Evolutionary conservation across 1,140 invertebrate genomes (phyloP), one percentile per base, ranked within the genome.

Genomic region (Nixonia krombeini): DNA sequence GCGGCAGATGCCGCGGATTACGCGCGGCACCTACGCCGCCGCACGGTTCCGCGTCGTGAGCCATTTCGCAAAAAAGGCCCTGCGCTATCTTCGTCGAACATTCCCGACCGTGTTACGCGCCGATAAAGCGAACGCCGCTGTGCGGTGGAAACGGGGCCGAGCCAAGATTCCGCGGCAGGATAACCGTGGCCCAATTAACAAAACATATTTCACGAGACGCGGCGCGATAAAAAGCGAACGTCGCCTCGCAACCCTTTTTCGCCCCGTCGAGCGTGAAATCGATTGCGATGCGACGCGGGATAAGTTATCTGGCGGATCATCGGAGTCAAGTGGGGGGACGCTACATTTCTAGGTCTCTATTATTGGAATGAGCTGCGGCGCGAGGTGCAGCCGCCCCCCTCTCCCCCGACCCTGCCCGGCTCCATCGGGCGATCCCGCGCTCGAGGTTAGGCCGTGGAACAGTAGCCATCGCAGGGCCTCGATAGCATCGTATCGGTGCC

Each of bases 401-500:
- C 47, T 17, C n/a, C n/a, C n/a, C n/a, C n/a, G n/a, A n/a, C n/a
- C n/a, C n/a, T n/a, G n/a, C n/a, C n/a, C n/a, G n/a, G n/a, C n/a
- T n/a, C n/a, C n/a, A n/a, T n/a, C n/a, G n/a, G n/a, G n/a, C n/a
- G n/a, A n/a, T n/a, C n/a, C n/a, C n/a, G n/a, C n/a, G n/a, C n/a
- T 29, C 1, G 31, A 44, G 50, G 57, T 15, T 40, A 42, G 46
- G 51, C 45, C 28, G 35, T 21, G 50, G 58, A 61, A 67, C 69
- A 59, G 69, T 67, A 72, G 69, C 69, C 61, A 57, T 46, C 42
- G 44, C 35, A 17, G 35, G 26, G 33, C 16, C 42, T 35, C 66
- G 70, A 72, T 72, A 68, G 63, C 50, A 63, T 72, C 64, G 46
- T 64, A 68, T 68, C 64, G 38, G 52, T 15, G 21, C 38, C 23